Conservation (phyloP, 2,797 vertebrate genomes). For the Semotilus atromaculatus region DNA sequence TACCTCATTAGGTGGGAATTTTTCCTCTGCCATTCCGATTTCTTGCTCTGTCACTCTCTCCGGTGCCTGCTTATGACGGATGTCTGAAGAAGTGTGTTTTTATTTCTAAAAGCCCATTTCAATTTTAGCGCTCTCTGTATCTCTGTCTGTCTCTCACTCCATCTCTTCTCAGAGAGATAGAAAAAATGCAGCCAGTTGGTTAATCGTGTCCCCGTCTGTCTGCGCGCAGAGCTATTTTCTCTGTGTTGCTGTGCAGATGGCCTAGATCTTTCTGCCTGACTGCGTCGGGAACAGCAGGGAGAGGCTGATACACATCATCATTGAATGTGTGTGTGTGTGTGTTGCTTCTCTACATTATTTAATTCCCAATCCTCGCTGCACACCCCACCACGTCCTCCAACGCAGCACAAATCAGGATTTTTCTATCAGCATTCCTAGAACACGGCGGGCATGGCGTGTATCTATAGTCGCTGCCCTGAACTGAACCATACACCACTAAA, state of each 20-base stretch:
- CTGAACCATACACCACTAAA: neutral
- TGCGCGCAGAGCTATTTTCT: constrained; percentile 66
- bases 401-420: constrained; percentile 36
- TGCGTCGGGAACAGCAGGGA: constrained; percentile 67
- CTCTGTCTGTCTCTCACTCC: constrained; percentile 24
- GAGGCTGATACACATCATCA: constrained; percentile 52
- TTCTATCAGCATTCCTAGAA: constrained; percentile 39
- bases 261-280: constrained; percentile 77
- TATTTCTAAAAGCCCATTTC: constrained; percentile 48
- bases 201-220: constrained; percentile 62
- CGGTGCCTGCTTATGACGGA: neutral
- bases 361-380: constrained; percentile 31
- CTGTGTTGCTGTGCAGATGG: constrained; percentile 72
- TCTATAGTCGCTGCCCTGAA: constrained; percentile 1
- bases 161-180: constrained; percentile 1
- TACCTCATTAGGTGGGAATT: constrained; percentile 13
- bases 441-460: neutral
- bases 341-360: constrained; percentile 60
- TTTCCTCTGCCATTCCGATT: constrained; percentile 6
- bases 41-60: constrained; percentile 15
- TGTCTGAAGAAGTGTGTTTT: constrained; percentile 27
- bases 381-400: constrained; percentile 29
- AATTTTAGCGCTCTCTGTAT: constrained; percentile 14
- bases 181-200: constrained; percentile 52
- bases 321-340: constrained; percentile 44